Evolutionary conservation across 2,113 vertebrate genomes (phyloP).

Genomic region (Eira barbara): DNA sequence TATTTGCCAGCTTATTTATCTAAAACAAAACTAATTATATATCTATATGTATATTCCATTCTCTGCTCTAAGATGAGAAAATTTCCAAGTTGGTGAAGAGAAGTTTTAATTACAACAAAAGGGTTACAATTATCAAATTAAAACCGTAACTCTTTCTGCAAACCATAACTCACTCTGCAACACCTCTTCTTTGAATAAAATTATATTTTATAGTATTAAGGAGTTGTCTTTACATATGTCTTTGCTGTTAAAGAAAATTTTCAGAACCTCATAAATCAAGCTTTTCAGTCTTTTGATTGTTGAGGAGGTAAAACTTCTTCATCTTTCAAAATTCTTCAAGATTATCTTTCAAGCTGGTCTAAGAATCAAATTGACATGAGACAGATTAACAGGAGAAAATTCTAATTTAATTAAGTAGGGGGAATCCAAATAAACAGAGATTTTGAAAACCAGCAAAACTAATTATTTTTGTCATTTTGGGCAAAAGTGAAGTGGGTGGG

Average conservation of each 20-base stretch:
- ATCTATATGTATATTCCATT: neutral
- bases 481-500: neutral
- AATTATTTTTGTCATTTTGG: neutral
- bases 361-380: neutral
- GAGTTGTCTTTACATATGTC: neutral
- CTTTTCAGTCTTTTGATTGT: neutral
- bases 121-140: neutral
- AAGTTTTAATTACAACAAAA: neutral
- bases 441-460: neutral
- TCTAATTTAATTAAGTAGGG: neutral
- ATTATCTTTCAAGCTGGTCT: neutral
- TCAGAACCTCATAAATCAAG: neutral
- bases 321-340: neutral
- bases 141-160: neutral
- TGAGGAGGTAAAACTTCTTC: neutral
- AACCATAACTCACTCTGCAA: neutral
- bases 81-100: neutral
- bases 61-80: neutral
- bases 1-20: neutral
- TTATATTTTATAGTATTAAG: neutral
- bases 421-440: neutral
- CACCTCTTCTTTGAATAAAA: neutral
- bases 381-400: neutral
- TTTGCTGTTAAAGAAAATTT: neutral
- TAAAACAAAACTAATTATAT: neutral